These are phyloP conservation scores for Microctenopoma lineatum DNA, from an alignment of 2,797 vertebrate species.

Conservation along the genomic window DNA sequence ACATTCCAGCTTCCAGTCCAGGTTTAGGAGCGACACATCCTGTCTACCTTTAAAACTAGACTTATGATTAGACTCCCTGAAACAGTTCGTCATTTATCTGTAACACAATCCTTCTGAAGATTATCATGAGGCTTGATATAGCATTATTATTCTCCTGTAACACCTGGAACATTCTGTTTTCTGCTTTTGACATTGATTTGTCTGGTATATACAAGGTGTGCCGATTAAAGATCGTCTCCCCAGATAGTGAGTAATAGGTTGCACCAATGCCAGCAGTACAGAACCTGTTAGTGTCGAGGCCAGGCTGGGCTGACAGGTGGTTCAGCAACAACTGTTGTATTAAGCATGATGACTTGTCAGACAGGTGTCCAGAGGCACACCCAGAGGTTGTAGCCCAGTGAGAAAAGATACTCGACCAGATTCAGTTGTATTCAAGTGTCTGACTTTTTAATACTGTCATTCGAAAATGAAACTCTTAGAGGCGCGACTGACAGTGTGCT, in stretches of 20 bases:
- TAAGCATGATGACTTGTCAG: slow-evolving; percentile 9
- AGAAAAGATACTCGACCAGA: neutral
- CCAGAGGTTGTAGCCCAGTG: neutral
- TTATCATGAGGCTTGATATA: too few species aligned
- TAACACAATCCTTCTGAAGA: too few species aligned
- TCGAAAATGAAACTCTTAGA: neutral
- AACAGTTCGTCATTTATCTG: too few species aligned
- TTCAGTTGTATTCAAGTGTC: neutral
- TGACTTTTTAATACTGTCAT: neutral
- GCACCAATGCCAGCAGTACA: neutral
- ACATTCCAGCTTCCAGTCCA: too few species aligned
- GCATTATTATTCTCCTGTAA: too few species aligned
- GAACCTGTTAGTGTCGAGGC: neutral
- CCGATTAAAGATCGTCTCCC: neutral
- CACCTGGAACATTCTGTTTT: neutral
- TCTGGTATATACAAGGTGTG: neutral
- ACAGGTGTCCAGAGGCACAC: slow-evolving; percentile 18
- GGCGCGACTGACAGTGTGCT: too few species aligned
- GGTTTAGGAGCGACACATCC: too few species aligned
- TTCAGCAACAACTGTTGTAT: slow-evolving; percentile 1
- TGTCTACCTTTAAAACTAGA: too few species aligned
- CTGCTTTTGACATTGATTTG: neutral
- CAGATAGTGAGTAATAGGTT: neutral
- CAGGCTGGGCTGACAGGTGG: slow-evolving; percentile 13
- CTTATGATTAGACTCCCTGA: too few species aligned